Base-by-base conservation (phyloP, 2,113 vertebrate genomes). In the Bungarus multicinctus region DNA sequence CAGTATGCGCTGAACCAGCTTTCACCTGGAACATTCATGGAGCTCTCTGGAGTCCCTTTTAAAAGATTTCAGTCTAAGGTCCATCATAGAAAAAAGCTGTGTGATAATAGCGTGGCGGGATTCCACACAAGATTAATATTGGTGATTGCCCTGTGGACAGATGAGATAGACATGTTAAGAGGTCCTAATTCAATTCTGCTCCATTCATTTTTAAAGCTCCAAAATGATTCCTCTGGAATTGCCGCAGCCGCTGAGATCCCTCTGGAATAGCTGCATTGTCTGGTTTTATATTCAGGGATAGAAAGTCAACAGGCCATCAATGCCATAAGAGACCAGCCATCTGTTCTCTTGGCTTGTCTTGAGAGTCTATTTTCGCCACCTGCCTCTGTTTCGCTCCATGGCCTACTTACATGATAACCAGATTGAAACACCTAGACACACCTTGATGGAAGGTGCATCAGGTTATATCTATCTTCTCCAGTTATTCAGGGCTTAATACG, bases 231-330 rank as follows among this genome's bases (percentile, higher is more conserved):
- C 88, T 23, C n/a, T 89, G 58, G 16, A 96, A 94, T 94, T 57
- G 86, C 50, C 90, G 87, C 95, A 57, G 90, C 53, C 93, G 87
- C 53, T 89, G 58, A 94, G 93, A 50, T 93, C 85, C 93, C 94
- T 43, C 57, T 93, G 87, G 52, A 92, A 93, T 85, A 85, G 18
- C 89, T 18, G 45, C 87, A 18, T 90, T 86, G 10, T 93, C 92
- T 91, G 64, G 64, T 91, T 95, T 91, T 91, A 96, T 93, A 88
- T 93, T 85, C 45, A 81, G 89, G 95, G 52, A 60, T 94, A 94
- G 90, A 94, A 39, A 27, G 1, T 87, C 52, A 91, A 89, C 64
- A 92, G 27, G 94, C 90, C 69, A 94, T 96, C 85, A 5, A 0
- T 69, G 94, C 94, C 45, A n/a, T 50, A 85, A 27, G 23, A 54